Evolutionary conservation across 2,888 invertebrate genomes (phyloP).

Genomic region (Flexamia atlantica): DNA sequence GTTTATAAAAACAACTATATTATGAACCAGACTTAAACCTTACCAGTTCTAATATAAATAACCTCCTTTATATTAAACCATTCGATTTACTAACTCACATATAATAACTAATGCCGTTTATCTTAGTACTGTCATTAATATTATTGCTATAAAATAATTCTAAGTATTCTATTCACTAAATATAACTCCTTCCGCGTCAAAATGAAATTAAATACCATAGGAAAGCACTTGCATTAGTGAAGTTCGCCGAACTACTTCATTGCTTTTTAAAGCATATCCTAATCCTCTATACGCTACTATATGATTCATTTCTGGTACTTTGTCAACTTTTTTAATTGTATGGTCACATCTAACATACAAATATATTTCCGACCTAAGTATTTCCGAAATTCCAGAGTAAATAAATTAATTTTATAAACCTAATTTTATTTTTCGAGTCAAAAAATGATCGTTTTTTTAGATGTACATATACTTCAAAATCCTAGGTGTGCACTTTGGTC

Average conservation of each 20-base stretch:
- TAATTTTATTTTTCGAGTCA: too few relatives aligned
- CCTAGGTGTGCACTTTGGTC: background rate
- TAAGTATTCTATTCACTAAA: constrained; percentile 4
- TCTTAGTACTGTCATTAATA: background rate
- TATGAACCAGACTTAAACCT: background rate
- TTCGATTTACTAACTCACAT: background rate
- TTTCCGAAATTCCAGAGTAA: too few relatives aligned
- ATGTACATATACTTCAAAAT: too few relatives aligned
- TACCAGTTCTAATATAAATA: constrained; percentile 12
- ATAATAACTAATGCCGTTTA: background rate
- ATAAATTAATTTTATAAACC: too few relatives aligned
- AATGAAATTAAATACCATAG: background rate
- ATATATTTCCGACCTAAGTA: too few relatives aligned
- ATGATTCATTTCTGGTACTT: too few relatives aligned
- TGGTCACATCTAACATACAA: too few relatives aligned
- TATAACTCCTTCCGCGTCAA: background rate
- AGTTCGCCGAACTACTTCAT: background rate
- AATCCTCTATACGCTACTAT: too few relatives aligned
- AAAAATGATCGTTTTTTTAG: too few relatives aligned
- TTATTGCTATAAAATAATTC: constrained; percentile 35
- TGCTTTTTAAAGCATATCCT: background rate
- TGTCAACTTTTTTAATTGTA: too few relatives aligned
- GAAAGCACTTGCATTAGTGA: constrained; percentile 12
- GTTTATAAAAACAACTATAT: background rate
- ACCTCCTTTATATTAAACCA: background rate